These are phyloP conservation scores for Ganaspis sp. DNA, from an alignment of 1,140 invertebrate species.

Conservation along the genomic window DNA sequence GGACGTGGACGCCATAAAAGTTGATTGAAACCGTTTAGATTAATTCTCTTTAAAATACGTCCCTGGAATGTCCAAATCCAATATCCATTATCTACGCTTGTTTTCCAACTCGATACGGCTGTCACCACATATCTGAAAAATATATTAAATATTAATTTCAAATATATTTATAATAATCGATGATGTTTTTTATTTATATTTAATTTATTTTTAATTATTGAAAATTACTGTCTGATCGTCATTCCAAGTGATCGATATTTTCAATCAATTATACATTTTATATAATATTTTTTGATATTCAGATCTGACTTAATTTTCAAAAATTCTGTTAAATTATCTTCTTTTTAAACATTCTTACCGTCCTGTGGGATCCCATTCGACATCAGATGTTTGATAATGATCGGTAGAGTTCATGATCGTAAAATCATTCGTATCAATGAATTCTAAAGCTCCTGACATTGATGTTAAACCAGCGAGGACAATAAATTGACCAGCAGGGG, in stretches of 20 bases:
- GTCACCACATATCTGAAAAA: conserved; percentile 89
- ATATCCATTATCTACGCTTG: conserved; percentile 97
- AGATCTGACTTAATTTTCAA: too few species aligned
- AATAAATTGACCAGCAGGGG: conserved; percentile 95
- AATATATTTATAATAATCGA: too few species aligned
- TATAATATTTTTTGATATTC: too few species aligned
- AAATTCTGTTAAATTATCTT: too few species aligned
- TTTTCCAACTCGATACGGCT: conserved; percentile 95
- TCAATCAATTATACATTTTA: background rate
- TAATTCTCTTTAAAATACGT: conserved; percentile 87
- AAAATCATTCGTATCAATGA: conserved; percentile 96
- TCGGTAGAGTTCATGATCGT: conserved; percentile 95
- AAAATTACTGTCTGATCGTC: background rate
- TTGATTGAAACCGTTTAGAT: conserved; percentile 95
- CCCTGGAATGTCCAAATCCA: conserved; percentile 99
- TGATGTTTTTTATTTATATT: too few species aligned
- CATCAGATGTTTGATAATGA: conserved; percentile 95
- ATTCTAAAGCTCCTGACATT: conserved; percentile 94
- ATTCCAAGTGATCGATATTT: background rate
- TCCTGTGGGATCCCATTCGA: conserved; percentile 99
- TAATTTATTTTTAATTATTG: too few species aligned
- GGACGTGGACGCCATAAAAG: conserved; percentile 97
- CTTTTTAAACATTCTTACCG: conserved; percentile 71
- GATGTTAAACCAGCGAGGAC: conserved; percentile 90
- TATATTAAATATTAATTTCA: background rate